Evolutionary conservation across 2,888 invertebrate genomes (phyloP).

Genomic region (Unio pictorum): DNA sequence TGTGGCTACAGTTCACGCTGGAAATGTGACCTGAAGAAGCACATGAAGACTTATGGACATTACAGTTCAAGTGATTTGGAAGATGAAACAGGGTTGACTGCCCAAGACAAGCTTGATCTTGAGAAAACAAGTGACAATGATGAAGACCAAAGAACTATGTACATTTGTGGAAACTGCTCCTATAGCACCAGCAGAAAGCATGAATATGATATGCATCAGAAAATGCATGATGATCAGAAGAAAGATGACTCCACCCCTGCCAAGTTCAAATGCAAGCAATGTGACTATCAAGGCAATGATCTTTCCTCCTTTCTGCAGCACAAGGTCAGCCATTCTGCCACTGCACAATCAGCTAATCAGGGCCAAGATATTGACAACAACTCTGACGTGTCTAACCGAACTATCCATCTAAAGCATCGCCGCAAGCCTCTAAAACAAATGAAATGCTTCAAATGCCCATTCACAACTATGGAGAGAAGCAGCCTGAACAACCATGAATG

Average conservation of each 20-base stretch:
- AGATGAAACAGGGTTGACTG: neutral
- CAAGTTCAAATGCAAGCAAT: conserved; percentile 62
- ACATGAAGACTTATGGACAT: conserved; percentile 66
- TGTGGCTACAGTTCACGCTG: conserved; percentile 69
- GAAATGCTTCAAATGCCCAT: conserved; percentile 60
- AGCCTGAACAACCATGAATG: conserved; percentile 54
- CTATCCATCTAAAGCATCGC: conserved; percentile 48
- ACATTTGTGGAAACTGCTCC: conserved; percentile 55
- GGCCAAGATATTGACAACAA: conserved; percentile 6
- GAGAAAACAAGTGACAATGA: conserved; percentile 28
- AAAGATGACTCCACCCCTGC: conserved; percentile 16
- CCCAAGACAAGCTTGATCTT: conserved; percentile 14
- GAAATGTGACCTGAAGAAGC: conserved; percentile 70
- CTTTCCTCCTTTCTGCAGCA: conserved; percentile 63
- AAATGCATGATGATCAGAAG: conserved; percentile 47
- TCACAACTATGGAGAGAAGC: conserved; percentile 52
- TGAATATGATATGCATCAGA: conserved; percentile 52
- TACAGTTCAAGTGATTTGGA: conserved; percentile 11
- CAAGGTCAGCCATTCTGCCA: conserved; percentile 51
- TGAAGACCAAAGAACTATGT: conserved; percentile 39
- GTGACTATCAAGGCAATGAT: conserved; percentile 59
- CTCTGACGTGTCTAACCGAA: conserved; percentile 43
- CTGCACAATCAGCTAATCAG: neutral
- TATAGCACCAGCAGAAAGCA: conserved; percentile 55
- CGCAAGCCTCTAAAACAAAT: conserved; percentile 60